Base-by-base conservation (phyloP, 1,140 invertebrate species). In the Cheumatopsyche charites region DNA sequence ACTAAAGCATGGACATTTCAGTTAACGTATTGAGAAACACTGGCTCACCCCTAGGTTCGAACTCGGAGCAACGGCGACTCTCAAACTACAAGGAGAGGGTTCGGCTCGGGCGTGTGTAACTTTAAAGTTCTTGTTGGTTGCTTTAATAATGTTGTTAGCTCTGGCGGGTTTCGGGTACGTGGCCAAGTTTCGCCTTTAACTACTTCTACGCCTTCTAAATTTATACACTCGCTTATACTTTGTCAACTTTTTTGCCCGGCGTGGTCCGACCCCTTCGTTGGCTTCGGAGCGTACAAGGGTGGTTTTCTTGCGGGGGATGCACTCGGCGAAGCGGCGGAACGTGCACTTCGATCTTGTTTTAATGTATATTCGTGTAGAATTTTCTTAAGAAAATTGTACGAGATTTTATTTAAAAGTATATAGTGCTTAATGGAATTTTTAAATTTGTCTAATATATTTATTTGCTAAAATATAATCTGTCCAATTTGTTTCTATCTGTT, bases 141-240 rank as follows among this genome's bases (percentile, higher is more conserved):
- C 72, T 76, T 76, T 76, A 76, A 76, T 76, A 76, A 76, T 76
- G 75, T 76, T 76, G 75, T 76, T 76, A 76, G 75, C 75, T 70
- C 63, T 66, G 58, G 66, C 67, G 61, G 73, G 75, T 74, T 76
- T 72, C 63, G 55, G 74, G 71, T 72, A 76, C 73, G 68, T 70
- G 73, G 69, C 61, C 58, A 72, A 71, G 74, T 75, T 72, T 76
- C 55, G 73, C 73, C 70, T 77, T 73, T 76, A 76, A 76, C 74
- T 76, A 76, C 74, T 76, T 76, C 71, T 73, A 69, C 72, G 74
- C 74, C 74, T 73, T 76, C 71, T 69, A 76, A 76, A 76, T 76
- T 76, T 76, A 76, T 76, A 73, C 52, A 76, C 71, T 69, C 69
- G 25, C 67, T 68, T 71, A 62, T 73, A 76, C 69, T 76, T 69